Evolutionary conservation across 64 coral and sea anemone species (phyloP), one percentile per base, ranked within the genome.

Genomic region (Cladopsammia gracilis): DNA sequence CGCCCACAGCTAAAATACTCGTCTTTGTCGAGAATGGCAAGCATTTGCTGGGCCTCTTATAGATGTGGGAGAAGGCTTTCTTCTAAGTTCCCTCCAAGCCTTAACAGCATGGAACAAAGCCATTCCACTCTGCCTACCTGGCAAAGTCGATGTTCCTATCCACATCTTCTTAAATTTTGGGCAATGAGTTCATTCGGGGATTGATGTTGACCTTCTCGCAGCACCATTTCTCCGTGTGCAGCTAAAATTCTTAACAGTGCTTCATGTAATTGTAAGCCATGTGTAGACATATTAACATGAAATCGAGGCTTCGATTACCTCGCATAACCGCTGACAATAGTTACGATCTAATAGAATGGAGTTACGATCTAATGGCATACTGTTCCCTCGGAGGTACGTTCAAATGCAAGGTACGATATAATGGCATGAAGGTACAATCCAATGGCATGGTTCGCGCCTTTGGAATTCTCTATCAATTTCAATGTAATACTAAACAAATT

Each of bases 31-130:
- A 83, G 79, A 62, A 18, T 44, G 25, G 79, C 79, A 64, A 83
- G 58, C 79, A 83, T 65, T 62, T 83, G 59, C 62, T 83, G 79
- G 59, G 79, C 79, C 54, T 61, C 59, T 83, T 83, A 58, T 47
- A 83, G 20, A 0, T 58, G 10, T 58, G 73, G 0, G 22, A 58
- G 56, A 81, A 81, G 77, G 25, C 15, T 7, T 47, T 51, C 56
- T 58, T 81, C 77, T 14, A 81, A 58, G 52, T 80, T 59, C 25
- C 53, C 53, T 80, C 77, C 77, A 58, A 80, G 77, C 77, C 77
- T 80, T 25, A 59, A 80, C 16, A 80, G 48, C 77, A 81, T 19
- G 12, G 77, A 81, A 56, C 48, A 81, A 51, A 81, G 77, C 53
- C 77, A 81, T 5, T 81, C 77, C 19, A 81, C 53, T 52, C n/a